These are phyloP conservation scores for Leptinotarsa defecta DNA, from an alignment of 1,140 invertebrate genomes.

Conservation along the genomic window DNA sequence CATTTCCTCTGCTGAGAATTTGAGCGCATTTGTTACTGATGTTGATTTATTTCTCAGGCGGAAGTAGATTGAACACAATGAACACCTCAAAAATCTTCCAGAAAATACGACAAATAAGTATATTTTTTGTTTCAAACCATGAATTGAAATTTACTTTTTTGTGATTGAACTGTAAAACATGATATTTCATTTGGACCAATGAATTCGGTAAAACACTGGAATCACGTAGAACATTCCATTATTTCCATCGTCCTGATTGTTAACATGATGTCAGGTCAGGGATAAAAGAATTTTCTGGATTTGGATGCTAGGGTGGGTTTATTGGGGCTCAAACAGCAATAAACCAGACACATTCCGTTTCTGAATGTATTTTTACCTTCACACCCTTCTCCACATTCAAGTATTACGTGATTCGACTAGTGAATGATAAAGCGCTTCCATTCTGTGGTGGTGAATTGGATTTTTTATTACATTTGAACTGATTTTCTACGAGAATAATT, in stretches of 20 bases:
- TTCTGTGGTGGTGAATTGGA: not conserved
- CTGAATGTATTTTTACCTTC: not conserved
- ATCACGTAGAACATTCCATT: not conserved
- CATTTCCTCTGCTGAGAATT: too few species aligned
- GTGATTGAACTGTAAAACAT: too few species aligned
- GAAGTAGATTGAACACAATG: too few species aligned
- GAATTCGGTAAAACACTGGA: not conserved
- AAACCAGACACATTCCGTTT: constrained; percentile 11
- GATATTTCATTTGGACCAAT: too few species aligned
- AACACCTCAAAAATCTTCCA: too few species aligned
- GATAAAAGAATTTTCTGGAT: constrained; percentile 13
- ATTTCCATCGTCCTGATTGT: not conserved
- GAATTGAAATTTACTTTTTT: too few species aligned
- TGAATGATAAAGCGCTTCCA: not conserved
- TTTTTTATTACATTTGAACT: not conserved
- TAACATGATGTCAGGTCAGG: not conserved
- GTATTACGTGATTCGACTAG: constrained; percentile 6
- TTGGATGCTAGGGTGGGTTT: constrained; percentile 1
- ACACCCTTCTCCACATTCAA: constrained; percentile 6
- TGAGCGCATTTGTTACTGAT: too few species aligned
- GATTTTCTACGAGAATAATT: not conserved
- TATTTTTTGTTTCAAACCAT: too few species aligned
- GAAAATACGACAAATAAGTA: too few species aligned
- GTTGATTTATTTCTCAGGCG: too few species aligned
- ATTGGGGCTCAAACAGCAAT: constrained; percentile 17